Conservation (phyloP, 2,888 invertebrate species). For the Caenorhabditis zanzibari region DNA sequence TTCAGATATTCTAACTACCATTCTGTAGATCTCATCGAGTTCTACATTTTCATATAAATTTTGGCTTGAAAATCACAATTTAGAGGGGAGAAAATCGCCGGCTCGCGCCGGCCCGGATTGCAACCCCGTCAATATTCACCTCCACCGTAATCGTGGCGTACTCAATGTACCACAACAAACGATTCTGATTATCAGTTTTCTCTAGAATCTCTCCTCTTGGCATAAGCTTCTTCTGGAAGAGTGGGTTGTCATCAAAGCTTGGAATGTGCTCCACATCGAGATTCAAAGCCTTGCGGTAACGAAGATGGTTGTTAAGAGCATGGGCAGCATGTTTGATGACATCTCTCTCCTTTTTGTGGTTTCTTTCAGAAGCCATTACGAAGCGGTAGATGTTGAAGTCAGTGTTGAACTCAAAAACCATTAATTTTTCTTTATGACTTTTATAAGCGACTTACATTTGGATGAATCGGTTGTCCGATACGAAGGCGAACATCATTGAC, state of each 20-base stretch:
- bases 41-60: no score
- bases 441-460: slow-evolving; percentile 70
- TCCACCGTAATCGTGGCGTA: slow-evolving; percentile 82
- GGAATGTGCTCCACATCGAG: slow-evolving; percentile 78
- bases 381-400: slow-evolving; percentile 84
- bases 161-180: slow-evolving; percentile 83
- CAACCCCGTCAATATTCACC: slow-evolving; percentile 59
- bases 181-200: slow-evolving; percentile 76
- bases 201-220: slow-evolving; percentile 78
- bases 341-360: slow-evolving; percentile 76
- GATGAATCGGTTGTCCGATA: slow-evolving; percentile 78
- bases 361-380: slow-evolving; percentile 78
- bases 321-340: slow-evolving; percentile 80
- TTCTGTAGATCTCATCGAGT: no score
- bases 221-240: slow-evolving; percentile 78
- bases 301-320: slow-evolving; percentile 81
- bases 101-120: no score
- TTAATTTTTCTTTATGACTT: background rate
- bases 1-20: no score
- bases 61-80: no score
- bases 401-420: slow-evolving; percentile 82
- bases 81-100: no score
- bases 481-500: slow-evolving; percentile 79
- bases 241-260: slow-evolving; percentile 81
- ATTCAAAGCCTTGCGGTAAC: slow-evolving; percentile 79